A percentile compares a stretch with the other conserved stretches of the same genome.
These are phyloP conservation scores for Tanaodytes sp. DNA, from an alignment of 2,888 invertebrate species.

Conservation along the genomic window DNA sequence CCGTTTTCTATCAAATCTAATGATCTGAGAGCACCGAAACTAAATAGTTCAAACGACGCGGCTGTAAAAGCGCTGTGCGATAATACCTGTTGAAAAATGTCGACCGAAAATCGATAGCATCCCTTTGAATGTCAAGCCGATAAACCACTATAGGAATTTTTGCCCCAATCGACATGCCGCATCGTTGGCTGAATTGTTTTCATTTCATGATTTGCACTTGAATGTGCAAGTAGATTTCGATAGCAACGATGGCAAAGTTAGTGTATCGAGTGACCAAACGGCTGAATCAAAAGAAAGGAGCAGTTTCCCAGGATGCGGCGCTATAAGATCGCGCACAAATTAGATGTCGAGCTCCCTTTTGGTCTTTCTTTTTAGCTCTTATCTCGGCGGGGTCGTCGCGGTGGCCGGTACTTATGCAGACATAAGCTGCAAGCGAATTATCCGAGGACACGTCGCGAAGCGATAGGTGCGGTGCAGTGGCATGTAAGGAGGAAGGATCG, in stretches of 20 bases:
- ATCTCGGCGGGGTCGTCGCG: constrained; percentile 48
- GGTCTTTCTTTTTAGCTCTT: constrained; percentile 45
- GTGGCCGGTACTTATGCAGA: constrained; percentile 47
- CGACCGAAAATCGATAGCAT: too few relatives aligned
- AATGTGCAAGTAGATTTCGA: constrained; percentile 34
- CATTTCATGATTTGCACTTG: constrained; percentile 23
- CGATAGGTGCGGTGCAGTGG: constrained; percentile 51
- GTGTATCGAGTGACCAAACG: constrained; percentile 47
- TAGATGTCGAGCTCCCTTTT: constrained; percentile 51
- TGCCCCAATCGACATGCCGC: constrained; percentile 53
- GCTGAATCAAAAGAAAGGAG: constrained; percentile 44
- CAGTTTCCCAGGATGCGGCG: constrained; percentile 47
- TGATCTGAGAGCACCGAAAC: too few relatives aligned
- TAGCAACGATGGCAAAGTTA: constrained; percentile 44
- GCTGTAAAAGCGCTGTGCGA: too few relatives aligned
- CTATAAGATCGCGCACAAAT: constrained; percentile 47
- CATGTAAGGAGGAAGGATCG: constrained; percentile 54
- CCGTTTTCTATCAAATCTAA: too few relatives aligned
- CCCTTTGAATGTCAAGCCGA: too few relatives aligned
- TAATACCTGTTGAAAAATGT: too few relatives aligned
- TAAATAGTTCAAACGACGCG: too few relatives aligned
- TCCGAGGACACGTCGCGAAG: constrained; percentile 48
- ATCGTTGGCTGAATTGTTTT: constrained; percentile 58
- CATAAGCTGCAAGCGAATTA: constrained; percentile 44
- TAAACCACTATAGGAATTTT: too few relatives aligned